These are phyloP conservation scores for Blastomussa wellsi DNA, from an alignment of 92 coral and sea anemone species.

Conservation along the genomic window DNA sequence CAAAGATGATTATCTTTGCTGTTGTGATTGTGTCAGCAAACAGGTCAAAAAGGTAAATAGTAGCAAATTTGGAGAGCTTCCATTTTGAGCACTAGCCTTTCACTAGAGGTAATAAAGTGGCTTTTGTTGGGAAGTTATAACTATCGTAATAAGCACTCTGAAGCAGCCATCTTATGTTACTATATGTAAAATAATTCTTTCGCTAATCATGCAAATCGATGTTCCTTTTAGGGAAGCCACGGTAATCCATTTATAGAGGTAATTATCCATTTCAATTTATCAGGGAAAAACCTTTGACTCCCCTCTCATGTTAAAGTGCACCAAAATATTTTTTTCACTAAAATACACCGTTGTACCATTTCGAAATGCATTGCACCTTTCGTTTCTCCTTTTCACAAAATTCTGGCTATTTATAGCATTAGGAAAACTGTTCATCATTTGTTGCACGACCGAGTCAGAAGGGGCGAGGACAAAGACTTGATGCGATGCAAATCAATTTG, in stretches of 20 bases:
- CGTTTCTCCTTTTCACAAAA: no score
- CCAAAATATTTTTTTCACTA: no score
- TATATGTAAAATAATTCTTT: not conserved
- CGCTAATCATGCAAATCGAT: not conserved
- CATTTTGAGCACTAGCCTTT: not conserved
- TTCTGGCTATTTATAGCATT: no score
- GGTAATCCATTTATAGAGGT: conserved; percentile 92
- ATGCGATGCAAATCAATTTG: no score
- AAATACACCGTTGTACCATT: no score
- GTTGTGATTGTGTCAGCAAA: no score
- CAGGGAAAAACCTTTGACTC: not conserved
- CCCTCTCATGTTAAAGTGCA: no score
- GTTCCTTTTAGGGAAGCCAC: conserved; percentile 58
- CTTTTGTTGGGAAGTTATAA: not conserved
- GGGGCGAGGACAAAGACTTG: no score
- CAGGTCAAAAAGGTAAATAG: not conserved
- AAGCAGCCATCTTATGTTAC: not conserved
- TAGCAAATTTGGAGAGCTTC: not conserved
- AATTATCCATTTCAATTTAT: not conserved
- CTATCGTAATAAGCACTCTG: not conserved
- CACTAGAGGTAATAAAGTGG: not conserved
- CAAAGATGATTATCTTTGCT: no score
- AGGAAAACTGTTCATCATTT: no score
- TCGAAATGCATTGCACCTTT: no score
- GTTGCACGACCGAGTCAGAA: no score